These are phyloP conservation scores for Nipponia nippon DNA, from an alignment of 2,113 vertebrate species.

Conservation along the genomic window DNA sequence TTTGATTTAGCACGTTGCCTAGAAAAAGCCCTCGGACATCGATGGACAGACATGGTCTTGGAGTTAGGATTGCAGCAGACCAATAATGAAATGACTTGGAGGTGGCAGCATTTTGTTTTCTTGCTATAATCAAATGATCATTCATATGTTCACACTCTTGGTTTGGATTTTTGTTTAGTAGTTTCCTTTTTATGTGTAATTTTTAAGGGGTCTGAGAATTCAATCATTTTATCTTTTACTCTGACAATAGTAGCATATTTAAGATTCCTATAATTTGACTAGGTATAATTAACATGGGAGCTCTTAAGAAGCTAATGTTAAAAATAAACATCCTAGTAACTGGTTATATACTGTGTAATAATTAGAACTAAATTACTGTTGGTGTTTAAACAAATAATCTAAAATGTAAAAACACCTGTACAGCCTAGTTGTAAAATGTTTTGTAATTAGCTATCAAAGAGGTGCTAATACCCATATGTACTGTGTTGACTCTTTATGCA, in stretches of 20 bases:
- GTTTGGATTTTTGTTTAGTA: not conserved
- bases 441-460: not conserved
- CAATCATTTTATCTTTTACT: not conserved
- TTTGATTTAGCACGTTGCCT: not conserved
- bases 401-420: not conserved
- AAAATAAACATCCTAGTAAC: not conserved
- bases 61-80: not conserved
- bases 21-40: not conserved
- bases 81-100: not conserved
- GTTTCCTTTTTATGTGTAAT: not conserved
- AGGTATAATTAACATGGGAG: not conserved
- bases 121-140: not conserved
- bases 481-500: conserved; percentile 59
- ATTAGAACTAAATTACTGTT: not conserved
- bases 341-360: not conserved
- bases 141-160: not conserved
- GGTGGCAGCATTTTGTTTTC: not conserved
- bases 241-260: not conserved
- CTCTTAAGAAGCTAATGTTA: not conserved
- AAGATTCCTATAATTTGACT: not conserved
- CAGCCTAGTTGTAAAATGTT: not conserved
- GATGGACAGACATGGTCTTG: not conserved
- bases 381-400: not conserved
- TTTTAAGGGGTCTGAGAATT: not conserved
- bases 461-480: not conserved